Evolutionary conservation across 1,140 invertebrate genomes (phyloP).

Genomic region (Pseudomyrmex gracilis): DNA sequence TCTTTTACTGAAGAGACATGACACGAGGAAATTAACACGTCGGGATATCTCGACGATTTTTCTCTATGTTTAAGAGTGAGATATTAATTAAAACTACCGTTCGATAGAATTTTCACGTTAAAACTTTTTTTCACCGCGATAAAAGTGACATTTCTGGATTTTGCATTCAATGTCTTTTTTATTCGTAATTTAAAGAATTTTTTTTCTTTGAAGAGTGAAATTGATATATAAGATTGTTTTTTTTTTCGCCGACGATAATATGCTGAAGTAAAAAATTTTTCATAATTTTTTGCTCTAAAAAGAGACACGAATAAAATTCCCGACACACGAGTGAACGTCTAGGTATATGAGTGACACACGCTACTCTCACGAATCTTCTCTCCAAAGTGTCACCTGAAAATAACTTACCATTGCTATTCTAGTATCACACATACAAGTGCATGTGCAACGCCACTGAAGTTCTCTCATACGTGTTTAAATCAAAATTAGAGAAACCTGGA

Average conservation of each 20-base stretch:
- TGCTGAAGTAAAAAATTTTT: conserved; percentile 33
- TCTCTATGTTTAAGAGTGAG: neutral
- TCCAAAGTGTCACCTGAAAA: conserved; percentile 76
- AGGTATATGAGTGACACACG: conserved; percentile 65
- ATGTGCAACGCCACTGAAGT: conserved; percentile 68
- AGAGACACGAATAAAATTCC: conserved; percentile 7
- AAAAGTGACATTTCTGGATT: neutral
- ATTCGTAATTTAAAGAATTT: neutral
- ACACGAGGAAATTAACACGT: too few relatives aligned
- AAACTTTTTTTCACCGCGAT: too few relatives aligned
- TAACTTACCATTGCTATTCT: conserved; percentile 75
- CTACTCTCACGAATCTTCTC: conserved; percentile 69
- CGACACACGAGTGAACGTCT: conserved; percentile 44
- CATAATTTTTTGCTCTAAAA: neutral
- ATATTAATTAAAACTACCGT: too few relatives aligned
- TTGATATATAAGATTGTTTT: neutral
- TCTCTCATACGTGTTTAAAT: conserved; percentile 74
- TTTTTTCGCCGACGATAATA: neutral
- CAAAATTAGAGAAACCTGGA: conserved; percentile 68
- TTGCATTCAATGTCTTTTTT: too few relatives aligned
- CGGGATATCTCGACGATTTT: too few relatives aligned
- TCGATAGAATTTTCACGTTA: too few relatives aligned
- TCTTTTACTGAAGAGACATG: too few relatives aligned
- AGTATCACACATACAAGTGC: conserved; percentile 74
- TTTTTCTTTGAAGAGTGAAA: neutral